Evolutionary conservation across 2,797 vertebrate genomes (phyloP).

Genomic region (Gobionotothen gibberifrons): DNA sequence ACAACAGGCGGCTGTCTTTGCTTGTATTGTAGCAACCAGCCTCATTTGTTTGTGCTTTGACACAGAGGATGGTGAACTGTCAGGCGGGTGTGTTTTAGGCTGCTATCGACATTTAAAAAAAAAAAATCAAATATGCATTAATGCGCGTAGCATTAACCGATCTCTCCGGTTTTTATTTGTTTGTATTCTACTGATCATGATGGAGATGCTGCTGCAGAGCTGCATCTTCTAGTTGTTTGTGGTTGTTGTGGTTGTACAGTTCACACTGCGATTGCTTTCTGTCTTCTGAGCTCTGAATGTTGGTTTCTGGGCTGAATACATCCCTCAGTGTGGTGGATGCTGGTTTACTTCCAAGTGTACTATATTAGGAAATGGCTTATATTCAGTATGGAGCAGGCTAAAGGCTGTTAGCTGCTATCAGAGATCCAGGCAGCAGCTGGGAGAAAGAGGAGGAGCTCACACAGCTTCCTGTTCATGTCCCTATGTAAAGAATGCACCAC

Average conservation of each 20-base stretch:
- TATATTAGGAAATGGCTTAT: constrained; percentile 48
- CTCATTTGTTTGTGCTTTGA: background rate
- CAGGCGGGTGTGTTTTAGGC: background rate
- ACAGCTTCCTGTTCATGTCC: constrained; percentile 63
- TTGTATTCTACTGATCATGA: background rate
- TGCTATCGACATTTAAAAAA: background rate
- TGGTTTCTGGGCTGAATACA: background rate
- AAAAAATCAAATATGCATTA: background rate
- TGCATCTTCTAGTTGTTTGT: background rate
- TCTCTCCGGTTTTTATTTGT: background rate
- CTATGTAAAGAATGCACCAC: constrained; percentile 19
- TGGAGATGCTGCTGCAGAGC: background rate
- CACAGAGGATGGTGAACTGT: constrained; percentile 9
- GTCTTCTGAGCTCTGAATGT: background rate
- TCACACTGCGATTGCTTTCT: background rate
- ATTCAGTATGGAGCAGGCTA: constrained; percentile 21
- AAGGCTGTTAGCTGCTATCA: constrained; percentile 57
- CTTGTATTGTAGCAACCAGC: constrained; percentile 5
- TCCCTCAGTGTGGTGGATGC: background rate
- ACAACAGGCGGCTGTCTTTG: constrained; percentile 3
- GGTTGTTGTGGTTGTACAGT: background rate
- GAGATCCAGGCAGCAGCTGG: constrained; percentile 50
- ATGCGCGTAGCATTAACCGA: background rate
- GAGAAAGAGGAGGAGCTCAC: constrained; percentile 40
- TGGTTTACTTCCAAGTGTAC: constrained; percentile 1